Conservation (phyloP, 2,113 vertebrate species). For the Quiscalus mexicanus region DNA sequence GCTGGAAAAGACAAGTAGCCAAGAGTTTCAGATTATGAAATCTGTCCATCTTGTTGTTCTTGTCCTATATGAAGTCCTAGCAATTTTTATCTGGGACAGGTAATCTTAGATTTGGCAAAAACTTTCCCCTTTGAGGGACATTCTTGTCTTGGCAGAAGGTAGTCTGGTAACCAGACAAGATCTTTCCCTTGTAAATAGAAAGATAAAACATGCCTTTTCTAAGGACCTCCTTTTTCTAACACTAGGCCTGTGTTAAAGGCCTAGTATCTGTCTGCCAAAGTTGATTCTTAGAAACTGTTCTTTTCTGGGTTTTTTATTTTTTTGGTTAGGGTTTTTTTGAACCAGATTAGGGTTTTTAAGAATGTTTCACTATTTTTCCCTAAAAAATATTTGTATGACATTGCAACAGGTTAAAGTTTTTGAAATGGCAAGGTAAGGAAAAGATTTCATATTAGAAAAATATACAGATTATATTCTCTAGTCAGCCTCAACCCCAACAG, state of each 20-base stretch:
- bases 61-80: not conserved
- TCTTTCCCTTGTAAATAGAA: not conserved
- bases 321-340: not conserved
- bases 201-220: not conserved
- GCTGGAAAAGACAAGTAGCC: not conserved
- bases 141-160: not conserved
- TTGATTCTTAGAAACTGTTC: not conserved
- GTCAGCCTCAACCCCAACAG: fast-evolving
- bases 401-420: not conserved
- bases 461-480: fast-evolving
- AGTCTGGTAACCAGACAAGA: not conserved
- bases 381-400: not conserved
- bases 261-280: not conserved
- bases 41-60: not conserved
- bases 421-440: not conserved
- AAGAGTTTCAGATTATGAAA: not conserved
- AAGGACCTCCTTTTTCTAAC: not conserved
- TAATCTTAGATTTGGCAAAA: not conserved
- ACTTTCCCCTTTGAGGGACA: not conserved
- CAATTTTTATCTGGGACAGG: not conserved
- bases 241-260: not conserved
- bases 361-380: not conserved
- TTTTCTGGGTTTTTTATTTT: not conserved
- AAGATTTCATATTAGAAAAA: not conserved
- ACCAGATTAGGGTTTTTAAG: not conserved